Conservation (phyloP, 2,888 invertebrate genomes). For the Anthoptus insignis region DNA sequence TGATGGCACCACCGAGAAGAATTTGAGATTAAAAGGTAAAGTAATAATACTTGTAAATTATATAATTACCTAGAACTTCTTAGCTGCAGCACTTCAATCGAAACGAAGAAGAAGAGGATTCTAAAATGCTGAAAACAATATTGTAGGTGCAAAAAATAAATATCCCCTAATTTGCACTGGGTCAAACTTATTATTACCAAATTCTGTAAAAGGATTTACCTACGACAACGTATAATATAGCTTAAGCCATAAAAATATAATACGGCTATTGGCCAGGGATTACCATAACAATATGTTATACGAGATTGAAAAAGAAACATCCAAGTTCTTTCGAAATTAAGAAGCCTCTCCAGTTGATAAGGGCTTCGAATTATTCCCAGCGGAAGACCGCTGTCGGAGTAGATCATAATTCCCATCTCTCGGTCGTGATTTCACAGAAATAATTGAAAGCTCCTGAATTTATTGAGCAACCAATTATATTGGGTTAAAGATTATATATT, state of each 20-base stretch:
- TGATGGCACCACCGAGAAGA: constrained; percentile 91
- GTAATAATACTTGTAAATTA: background rate
- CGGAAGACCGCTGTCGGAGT: constrained; percentile 26
- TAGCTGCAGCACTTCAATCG: no score
- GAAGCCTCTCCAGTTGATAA: constrained; percentile 8
- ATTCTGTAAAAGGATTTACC: no score
- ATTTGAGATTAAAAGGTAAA: constrained; percentile 92
- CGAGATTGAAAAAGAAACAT: constrained; percentile 13
- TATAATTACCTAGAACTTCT: no score
- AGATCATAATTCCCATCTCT: constrained; percentile 29
- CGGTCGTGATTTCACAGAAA: constrained; percentile 10
- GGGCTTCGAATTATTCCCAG: constrained; percentile 16
- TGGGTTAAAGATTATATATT: background rate
- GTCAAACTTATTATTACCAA: no score
- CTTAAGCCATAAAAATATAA: no score
- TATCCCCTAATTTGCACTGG: no score
- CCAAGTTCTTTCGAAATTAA: constrained; percentile 14
- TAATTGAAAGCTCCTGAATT: constrained; percentile 20
- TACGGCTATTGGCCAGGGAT: no score
- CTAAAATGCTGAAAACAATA: no score
- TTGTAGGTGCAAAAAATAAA: no score
- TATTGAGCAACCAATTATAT: constrained; percentile 1
- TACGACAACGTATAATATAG: no score
- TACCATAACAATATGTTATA: background rate
- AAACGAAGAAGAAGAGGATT: no score